Base-by-base conservation (phyloP, 1,140 invertebrate genomes). In the Pseudomyrmex concolor region DNA sequence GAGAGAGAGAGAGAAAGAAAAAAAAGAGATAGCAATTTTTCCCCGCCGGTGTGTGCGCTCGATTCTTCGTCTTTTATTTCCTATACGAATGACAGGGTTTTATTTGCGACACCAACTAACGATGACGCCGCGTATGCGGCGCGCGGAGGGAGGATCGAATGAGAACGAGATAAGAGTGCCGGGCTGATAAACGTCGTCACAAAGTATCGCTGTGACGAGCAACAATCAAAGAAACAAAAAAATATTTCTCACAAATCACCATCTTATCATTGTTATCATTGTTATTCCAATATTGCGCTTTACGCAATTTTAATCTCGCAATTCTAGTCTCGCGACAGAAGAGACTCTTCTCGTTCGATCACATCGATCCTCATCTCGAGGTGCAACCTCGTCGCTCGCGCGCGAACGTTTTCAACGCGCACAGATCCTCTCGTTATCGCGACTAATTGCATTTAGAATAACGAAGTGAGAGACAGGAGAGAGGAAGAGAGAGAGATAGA, bases 61-160 rank as follows among this genome's bases (percentile, higher is more conserved):
- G 66, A 80, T 71, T 60, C 76, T 54, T 78, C 64, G 76, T 25
- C 76, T 80, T 80, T 70, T 71, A 80, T 80, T 80, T 71, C 54
- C 54, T 68, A 34, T 34, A 80, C 76, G 54, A 71, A 80, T 80
- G 76, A 80, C 76, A 70, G 34, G 64, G 76, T 71, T 80, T 59
- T 80, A 80, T 71, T 71, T 60, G 54, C 55, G 64, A 59, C 76
- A 48, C 19, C 43, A 25, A 45, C 66, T 80, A 71, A 80, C 66
- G 76, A 60, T 80, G 66, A 80, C 55, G 76, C 43, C 55, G 76
- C 43, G 48, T 70, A 55, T 34, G 10, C 15, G 48, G 34, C 5
- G 5, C 34, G 34, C 34, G 34, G 34, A 34, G 34, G 34, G 34
- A 12, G 48, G 43, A 60, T 50, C 12, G 48, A 76, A 77, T 25